Evolutionary conservation across 2,113 vertebrate genomes (phyloP).

Genomic region (Labeo catla): DNA sequence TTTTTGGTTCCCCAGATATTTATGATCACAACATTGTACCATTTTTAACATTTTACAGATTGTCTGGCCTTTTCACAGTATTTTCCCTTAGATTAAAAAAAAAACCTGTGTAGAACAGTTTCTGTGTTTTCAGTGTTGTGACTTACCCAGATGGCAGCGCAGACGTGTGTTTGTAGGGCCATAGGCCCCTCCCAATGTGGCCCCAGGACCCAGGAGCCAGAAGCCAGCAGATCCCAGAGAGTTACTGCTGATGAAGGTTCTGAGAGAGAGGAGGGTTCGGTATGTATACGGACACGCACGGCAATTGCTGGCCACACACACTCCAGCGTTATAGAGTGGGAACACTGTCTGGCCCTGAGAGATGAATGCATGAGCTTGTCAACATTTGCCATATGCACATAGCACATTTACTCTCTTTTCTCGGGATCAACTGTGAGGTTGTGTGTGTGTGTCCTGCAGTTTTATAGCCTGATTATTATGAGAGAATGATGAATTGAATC

Average conservation of each 20-base stretch:
- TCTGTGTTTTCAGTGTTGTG: neutral
- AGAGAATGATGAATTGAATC: constrained; percentile 8
- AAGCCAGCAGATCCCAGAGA: constrained; percentile 86
- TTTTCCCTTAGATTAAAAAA: too few relatives aligned
- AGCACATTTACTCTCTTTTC: neutral
- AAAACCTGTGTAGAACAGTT: too few relatives aligned
- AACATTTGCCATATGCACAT: neutral
- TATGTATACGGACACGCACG: constrained; percentile 83
- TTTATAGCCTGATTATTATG: neutral
- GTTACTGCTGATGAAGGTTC: constrained; percentile 87
- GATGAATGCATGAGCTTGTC: constrained; percentile 18
- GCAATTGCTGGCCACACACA: constrained; percentile 82
- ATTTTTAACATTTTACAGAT: neutral
- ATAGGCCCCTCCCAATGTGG: constrained; percentile 78
- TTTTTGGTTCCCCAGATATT: too few relatives aligned
- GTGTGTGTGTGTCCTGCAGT: neutral
- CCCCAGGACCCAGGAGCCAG: constrained; percentile 81
- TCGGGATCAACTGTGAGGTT: neutral
- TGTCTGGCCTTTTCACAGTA: neutral
- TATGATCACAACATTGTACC: neutral
- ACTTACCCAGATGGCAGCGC: constrained; percentile 86
- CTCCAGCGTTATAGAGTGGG: constrained; percentile 82
- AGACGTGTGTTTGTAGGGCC: constrained; percentile 86
- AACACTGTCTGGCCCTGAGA: constrained; percentile 82
- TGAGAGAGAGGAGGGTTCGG: constrained; percentile 79